Conservation (phyloP, 1,140 invertebrate species). For the Centruroides vittatus region DNA sequence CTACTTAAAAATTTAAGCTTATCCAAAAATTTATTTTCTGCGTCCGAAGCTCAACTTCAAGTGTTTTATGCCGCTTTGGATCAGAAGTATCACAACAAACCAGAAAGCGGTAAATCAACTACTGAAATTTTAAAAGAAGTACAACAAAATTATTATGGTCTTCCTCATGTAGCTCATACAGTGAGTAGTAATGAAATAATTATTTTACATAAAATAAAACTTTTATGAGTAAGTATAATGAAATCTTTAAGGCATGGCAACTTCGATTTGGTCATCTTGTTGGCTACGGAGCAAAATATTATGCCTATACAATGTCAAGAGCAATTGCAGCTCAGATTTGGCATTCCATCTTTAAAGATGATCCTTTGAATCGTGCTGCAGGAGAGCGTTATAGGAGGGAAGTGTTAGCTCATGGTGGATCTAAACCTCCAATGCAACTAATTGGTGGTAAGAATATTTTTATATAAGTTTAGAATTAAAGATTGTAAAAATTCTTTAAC, state of each 20-base stretch:
- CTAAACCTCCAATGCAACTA: constrained; percentile 45
- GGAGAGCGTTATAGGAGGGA: constrained; percentile 62
- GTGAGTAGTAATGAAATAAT: constrained; percentile 33
- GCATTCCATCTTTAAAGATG: constrained; percentile 66
- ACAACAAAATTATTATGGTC: constrained; percentile 66
- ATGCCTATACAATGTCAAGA: constrained; percentile 88
- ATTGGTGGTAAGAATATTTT: too few species aligned
- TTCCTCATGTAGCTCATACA: constrained; percentile 76
- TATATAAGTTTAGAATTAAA: too few species aligned
- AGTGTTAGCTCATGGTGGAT: constrained; percentile 77
- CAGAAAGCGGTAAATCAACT: constrained; percentile 25
- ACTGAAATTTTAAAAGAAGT: constrained; percentile 66
- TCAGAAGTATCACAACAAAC: constrained; percentile 65
- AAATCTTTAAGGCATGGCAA: constrained; percentile 59
- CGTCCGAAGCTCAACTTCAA: constrained; percentile 84
- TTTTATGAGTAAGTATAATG: not conserved
- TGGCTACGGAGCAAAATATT: constrained; percentile 96
- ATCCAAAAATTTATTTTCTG: constrained; percentile 69
- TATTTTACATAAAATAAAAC: not conserved
- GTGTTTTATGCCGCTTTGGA: constrained; percentile 75
- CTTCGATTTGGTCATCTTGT: constrained; percentile 90
- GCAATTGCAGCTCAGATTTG: constrained; percentile 88
- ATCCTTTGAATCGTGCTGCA: constrained; percentile 60
- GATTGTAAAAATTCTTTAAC: not conserved
- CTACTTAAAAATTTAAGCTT: constrained; percentile 61